Evolutionary conservation across 2,888 invertebrate species (phyloP).

Genomic region (Sturmia bella): DNA sequence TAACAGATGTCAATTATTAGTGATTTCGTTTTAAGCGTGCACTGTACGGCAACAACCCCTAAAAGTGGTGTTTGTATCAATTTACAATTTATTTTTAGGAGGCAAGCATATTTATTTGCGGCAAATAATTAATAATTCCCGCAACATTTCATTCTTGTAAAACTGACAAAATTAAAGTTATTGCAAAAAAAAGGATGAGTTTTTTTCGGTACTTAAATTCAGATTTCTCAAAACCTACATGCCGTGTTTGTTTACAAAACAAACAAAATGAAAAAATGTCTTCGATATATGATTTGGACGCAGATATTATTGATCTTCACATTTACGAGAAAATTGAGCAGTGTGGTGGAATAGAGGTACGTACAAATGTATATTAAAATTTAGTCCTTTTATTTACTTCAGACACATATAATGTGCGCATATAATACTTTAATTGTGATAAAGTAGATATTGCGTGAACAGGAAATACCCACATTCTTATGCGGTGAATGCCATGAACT

Average conservation of each 20-base stretch:
- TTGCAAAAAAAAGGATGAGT: conserved; percentile 8
- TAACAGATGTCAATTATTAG: too few species aligned
- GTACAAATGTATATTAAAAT: neutral
- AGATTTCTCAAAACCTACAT: conserved; percentile 62
- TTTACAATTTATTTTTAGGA: too few species aligned
- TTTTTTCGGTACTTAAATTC: conserved; percentile 5
- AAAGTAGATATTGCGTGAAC: conserved; percentile 75
- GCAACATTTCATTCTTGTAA: too few species aligned
- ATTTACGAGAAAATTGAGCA: conserved; percentile 75
- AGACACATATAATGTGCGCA: neutral
- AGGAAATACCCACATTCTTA: conserved; percentile 78
- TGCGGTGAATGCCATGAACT: conserved; percentile 74
- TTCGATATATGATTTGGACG: conserved; percentile 74
- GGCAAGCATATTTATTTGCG: too few species aligned
- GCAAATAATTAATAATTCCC: too few species aligned
- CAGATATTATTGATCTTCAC: conserved; percentile 19
- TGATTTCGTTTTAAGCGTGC: too few species aligned
- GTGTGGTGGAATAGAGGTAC: conserved; percentile 78
- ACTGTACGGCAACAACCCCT: too few species aligned
- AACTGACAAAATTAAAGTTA: neutral
- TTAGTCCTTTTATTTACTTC: neutral
- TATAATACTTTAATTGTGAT: neutral
- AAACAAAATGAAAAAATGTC: conserved; percentile 74
- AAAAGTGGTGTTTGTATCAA: too few species aligned
- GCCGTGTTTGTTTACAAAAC: conserved; percentile 77